phyloP scores from a whole-genome alignment of 2,113 vertebrate species.

The Aegithalos caudatus region DNA sequence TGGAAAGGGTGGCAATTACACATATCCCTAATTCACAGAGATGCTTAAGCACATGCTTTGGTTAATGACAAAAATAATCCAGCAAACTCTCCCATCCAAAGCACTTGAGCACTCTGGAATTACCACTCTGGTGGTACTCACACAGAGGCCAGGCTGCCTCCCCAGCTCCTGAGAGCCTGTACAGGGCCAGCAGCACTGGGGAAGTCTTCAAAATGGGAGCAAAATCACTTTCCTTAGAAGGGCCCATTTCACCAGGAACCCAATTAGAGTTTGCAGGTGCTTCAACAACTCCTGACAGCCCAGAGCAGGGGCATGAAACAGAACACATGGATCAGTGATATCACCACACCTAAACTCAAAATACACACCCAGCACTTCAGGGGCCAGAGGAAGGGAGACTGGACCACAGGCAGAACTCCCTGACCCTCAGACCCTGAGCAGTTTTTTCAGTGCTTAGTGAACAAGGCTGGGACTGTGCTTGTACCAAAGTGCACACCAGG shows the following conservation, averaged over 20 bases:
- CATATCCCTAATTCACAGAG: background rate
- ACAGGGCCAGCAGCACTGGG: background rate
- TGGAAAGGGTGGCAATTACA: background rate
- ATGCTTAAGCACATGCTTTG: background rate
- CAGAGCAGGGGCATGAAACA: background rate
- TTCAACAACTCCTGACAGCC: background rate
- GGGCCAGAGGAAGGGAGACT: background rate
- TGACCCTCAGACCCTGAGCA: background rate
- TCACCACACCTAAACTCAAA: background rate
- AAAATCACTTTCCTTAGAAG: background rate
- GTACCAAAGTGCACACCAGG: background rate
- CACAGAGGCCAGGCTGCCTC: background rate
- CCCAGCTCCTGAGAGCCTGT: rapidly evolving
- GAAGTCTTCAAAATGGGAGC: background rate
- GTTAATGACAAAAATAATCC: background rate
- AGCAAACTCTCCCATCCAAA: background rate
- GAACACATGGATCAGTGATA: background rate
- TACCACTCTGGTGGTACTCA: background rate
- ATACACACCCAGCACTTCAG: background rate
- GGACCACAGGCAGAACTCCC: background rate
- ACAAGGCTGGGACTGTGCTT: rapidly evolving
- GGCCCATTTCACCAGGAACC: background rate
- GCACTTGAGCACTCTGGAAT: background rate
- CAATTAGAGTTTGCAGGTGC: background rate
- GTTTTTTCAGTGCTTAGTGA: background rate